Evolutionary conservation across 2,888 invertebrate species (phyloP).

Genomic region (Antitype chi): DNA sequence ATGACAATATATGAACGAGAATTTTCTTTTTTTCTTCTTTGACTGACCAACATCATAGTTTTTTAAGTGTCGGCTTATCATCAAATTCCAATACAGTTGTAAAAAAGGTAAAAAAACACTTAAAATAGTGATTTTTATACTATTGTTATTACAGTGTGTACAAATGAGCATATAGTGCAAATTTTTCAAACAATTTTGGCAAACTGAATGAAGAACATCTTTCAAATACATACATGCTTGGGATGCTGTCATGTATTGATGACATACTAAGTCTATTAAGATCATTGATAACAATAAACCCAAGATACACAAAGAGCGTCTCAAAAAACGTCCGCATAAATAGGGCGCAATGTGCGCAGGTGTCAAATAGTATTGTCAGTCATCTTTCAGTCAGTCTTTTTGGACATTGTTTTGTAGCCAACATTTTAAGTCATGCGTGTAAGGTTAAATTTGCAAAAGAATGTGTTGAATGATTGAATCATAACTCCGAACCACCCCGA

Average conservation of each 20-base stretch:
- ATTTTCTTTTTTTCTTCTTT: background rate
- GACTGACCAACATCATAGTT: background rate
- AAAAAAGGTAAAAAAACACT: background rate
- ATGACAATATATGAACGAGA: background rate
- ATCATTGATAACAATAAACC: no score
- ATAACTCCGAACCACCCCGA: no score
- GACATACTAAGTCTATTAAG: background rate
- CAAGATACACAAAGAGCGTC: no score
- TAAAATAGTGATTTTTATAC: background rate
- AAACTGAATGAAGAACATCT: background rate
- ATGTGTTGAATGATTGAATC: no score
- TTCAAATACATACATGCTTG: background rate
- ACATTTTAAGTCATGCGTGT: no score
- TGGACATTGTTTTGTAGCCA: no score
- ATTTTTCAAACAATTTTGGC: background rate
- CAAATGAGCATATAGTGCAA: background rate
- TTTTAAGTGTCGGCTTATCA: conserved; percentile 4
- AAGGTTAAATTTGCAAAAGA: no score
- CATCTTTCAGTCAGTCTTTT: no score
- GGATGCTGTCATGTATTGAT: background rate
- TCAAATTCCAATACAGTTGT: conserved; percentile 8
- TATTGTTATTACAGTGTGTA: background rate
- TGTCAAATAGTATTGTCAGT: no score
- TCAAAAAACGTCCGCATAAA: no score
- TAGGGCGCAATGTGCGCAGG: no score